Conservation (phyloP, 2,113 vertebrate genomes). For the Mixornis gularis region DNA sequence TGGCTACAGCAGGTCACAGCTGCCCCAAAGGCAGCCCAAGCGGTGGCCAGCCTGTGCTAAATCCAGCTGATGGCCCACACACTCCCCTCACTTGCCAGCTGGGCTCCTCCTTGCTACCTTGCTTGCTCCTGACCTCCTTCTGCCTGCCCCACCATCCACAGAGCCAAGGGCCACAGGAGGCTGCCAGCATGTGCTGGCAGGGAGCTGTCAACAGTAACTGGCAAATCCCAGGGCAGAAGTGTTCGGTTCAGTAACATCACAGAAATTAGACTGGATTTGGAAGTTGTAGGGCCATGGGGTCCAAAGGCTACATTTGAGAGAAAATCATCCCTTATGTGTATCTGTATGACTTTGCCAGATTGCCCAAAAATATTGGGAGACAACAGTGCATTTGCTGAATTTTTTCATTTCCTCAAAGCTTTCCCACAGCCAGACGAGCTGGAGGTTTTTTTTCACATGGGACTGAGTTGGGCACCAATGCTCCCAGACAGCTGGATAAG, state of each 20-base stretch:
- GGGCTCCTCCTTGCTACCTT: background rate
- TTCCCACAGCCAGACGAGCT: background rate
- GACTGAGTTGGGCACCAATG: background rate
- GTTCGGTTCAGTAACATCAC: rapidly evolving
- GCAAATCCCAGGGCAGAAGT: background rate
- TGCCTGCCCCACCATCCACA: background rate
- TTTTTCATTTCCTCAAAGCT: background rate
- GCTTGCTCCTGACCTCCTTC: background rate
- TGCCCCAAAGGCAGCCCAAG: background rate
- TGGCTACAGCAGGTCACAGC: background rate
- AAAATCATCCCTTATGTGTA: background rate
- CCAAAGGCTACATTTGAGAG: background rate
- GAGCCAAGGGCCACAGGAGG: background rate
- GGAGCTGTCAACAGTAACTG: background rate
- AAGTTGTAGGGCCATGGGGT: background rate
- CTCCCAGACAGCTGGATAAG: background rate
- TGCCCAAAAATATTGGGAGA: background rate
- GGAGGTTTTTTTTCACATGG: background rate
- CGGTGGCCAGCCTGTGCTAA: background rate
- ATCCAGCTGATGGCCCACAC: background rate
- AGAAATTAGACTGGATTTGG: background rate
- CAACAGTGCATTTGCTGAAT: background rate
- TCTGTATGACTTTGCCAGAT: background rate
- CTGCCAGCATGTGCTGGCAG: background rate
- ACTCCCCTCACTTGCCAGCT: background rate